phyloP scores from a whole-genome alignment of 2,797 vertebrate species.

The Labeo calbasu region DNA sequence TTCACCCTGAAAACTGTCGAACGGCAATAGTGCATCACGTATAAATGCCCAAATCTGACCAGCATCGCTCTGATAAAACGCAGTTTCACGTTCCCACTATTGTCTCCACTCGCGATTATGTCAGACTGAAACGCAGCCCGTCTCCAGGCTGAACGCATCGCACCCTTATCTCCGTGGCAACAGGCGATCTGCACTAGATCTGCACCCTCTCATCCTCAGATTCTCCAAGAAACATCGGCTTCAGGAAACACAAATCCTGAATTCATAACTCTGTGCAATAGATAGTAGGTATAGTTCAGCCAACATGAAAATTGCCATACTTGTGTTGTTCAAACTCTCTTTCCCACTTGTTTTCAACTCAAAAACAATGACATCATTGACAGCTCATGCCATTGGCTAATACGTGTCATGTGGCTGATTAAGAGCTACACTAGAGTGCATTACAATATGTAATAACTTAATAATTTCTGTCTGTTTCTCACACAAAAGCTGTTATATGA shows the following conservation, averaged over 20 bases:
- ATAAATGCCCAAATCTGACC: neutral
- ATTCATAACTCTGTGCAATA: neutral
- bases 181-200: slow-evolving; percentile 53
- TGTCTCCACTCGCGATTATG: neutral
- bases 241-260: slow-evolving; percentile 44
- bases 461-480: too few species aligned
- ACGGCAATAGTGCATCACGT: neutral
- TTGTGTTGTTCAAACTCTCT: neutral
- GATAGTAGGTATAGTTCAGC: neutral
- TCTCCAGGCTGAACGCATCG: slow-evolving; percentile 44
- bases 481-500: neutral
- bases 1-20: neutral
- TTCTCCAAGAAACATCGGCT: slow-evolving; percentile 32
- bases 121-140: slow-evolving; percentile 41
- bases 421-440: neutral
- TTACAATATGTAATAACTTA: neutral
- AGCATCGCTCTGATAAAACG: neutral
- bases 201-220: neutral
- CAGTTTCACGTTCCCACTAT: neutral
- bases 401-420: neutral
- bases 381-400: neutral
- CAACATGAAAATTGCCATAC: neutral
- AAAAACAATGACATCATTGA: neutral
- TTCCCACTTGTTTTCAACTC: neutral
- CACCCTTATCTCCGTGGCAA: slow-evolving; percentile 61